Evolutionary conservation across 2,888 invertebrate species (phyloP).

Genomic region (Leptothorax acervorum): DNA sequence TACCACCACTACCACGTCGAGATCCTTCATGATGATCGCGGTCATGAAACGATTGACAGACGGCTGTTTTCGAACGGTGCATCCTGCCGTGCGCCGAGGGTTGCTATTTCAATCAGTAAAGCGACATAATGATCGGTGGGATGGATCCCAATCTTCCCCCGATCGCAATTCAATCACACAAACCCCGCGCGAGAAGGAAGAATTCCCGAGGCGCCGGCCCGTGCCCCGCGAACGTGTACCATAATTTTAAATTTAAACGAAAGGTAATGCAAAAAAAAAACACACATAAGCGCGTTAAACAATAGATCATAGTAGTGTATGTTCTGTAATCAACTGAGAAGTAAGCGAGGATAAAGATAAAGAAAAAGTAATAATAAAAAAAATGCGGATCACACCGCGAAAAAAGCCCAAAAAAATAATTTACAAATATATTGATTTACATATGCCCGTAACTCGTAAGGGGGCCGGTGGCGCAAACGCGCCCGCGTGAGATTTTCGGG

Average conservation of each 20-base stretch:
- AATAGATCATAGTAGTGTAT: slow-evolving; percentile 85
- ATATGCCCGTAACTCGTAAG: slow-evolving; percentile 86
- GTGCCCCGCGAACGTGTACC: slow-evolving; percentile 84
- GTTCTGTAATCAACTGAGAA: slow-evolving; percentile 85
- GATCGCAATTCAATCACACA: slow-evolving; percentile 38
- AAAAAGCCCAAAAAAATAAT: slow-evolving; percentile 83
- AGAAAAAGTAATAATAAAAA: slow-evolving; percentile 73
- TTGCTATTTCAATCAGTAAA: slow-evolving; percentile 70
- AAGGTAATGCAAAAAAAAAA: slow-evolving; percentile 71
- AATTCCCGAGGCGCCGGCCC: slow-evolving; percentile 81
- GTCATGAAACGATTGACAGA: slow-evolving; percentile 80
- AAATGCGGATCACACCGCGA: slow-evolving; percentile 65
- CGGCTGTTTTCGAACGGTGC: slow-evolving; percentile 81
- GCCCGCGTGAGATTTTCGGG: slow-evolving; percentile 68
- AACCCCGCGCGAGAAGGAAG: slow-evolving; percentile 68
- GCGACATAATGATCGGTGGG: slow-evolving; percentile 50
- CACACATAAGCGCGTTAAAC: slow-evolving; percentile 79
- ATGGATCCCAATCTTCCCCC: slow-evolving; percentile 28
- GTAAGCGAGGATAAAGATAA: slow-evolving; percentile 77
- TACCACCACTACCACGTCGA: slow-evolving; percentile 77
- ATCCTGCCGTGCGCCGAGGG: slow-evolving; percentile 82
- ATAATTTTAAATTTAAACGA: slow-evolving; percentile 80
- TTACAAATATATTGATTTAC: slow-evolving; percentile 86
- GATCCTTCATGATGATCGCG: slow-evolving; percentile 80
- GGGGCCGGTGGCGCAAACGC: slow-evolving; percentile 80